Conservation (phyloP, 2,888 invertebrate species). For the Drosophila anomalata region DNA sequence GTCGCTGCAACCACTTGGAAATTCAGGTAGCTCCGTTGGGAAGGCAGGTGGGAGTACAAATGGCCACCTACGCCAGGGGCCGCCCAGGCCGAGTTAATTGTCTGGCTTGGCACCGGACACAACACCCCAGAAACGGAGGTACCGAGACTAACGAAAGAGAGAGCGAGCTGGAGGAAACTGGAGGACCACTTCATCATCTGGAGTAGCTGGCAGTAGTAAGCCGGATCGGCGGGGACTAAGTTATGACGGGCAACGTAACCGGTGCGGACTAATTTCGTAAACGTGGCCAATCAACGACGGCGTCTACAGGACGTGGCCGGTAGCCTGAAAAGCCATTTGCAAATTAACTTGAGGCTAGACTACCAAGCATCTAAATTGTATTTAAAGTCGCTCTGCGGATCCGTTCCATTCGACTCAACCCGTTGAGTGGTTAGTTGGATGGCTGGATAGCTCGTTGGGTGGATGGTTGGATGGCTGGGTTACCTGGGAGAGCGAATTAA, state of each 20-base stretch:
- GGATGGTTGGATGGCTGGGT: constrained; percentile 7
- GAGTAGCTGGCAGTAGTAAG: constrained; percentile 11
- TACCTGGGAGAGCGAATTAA: constrained; percentile 76
- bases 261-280: constrained; percentile 72
- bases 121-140: neutral
- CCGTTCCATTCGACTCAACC: constrained; percentile 13
- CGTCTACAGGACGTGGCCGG: constrained; percentile 44
- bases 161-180: neutral
- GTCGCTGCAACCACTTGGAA: constrained; percentile 5
- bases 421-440: constrained; percentile 24
- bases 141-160: neutral
- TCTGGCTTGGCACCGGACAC: constrained; percentile 50
- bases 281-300: constrained; percentile 77
- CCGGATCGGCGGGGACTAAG: constrained; percentile 19
- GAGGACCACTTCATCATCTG: constrained; percentile 61
- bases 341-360: constrained; percentile 80
- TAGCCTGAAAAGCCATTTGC: constrained; percentile 75
- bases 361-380: constrained; percentile 66
- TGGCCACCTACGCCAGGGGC: constrained; percentile 28
- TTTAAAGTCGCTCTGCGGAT: constrained; percentile 64
- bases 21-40: constrained; percentile 51
- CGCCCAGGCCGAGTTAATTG: constrained; percentile 59
- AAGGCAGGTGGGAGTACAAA: constrained; percentile 5
- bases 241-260: constrained; percentile 45
- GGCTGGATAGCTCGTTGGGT: constrained; percentile 1